Percentiles rank a stretch among this genome's conserved stretches.
Evolutionary conservation across 30 jellyfish, hydroid and myxozoan species (phyloP).

Genomic region (Aurelia aurita complex sp. Pacific): DNA sequence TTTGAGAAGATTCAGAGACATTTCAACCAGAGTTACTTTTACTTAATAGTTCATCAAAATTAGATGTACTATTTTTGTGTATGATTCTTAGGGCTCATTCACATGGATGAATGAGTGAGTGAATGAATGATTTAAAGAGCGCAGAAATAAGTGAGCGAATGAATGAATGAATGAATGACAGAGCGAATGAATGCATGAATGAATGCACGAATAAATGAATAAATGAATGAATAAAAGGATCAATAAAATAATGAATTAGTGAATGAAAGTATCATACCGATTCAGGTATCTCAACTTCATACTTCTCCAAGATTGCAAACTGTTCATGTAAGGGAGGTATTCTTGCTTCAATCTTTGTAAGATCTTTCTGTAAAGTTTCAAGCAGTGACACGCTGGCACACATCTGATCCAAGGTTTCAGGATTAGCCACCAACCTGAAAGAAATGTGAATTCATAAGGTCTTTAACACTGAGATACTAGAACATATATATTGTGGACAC

Average conservation of each 20-base stretch:
- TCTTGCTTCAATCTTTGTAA: conserved; percentile 73
- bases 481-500: not conserved
- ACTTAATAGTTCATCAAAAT: too few species aligned
- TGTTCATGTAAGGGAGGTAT: conserved; percentile 96
- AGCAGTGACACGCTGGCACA: conserved; percentile 79
- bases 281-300: conserved; percentile 93
- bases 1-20: too few species aligned
- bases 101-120: too few species aligned
- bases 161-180: not conserved
- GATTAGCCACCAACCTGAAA: conserved; percentile 67
- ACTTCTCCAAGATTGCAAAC: conserved; percentile 86
- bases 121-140: not conserved
- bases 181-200: not conserved
- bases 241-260: not conserved
- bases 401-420: conserved; percentile 90
- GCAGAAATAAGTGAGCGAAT: not conserved
- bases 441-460: not conserved
- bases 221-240: not conserved
- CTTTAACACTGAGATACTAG: not conserved
- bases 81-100: too few species aligned
- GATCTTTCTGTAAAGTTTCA: conserved; percentile 76
- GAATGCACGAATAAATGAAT: not conserved
- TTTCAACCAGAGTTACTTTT: too few species aligned
- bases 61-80: too few species aligned
- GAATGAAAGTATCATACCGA: conserved; percentile 45